phyloP scores from a whole-genome alignment of 2,113 vertebrate species.

The Pluvialis apricaria region DNA sequence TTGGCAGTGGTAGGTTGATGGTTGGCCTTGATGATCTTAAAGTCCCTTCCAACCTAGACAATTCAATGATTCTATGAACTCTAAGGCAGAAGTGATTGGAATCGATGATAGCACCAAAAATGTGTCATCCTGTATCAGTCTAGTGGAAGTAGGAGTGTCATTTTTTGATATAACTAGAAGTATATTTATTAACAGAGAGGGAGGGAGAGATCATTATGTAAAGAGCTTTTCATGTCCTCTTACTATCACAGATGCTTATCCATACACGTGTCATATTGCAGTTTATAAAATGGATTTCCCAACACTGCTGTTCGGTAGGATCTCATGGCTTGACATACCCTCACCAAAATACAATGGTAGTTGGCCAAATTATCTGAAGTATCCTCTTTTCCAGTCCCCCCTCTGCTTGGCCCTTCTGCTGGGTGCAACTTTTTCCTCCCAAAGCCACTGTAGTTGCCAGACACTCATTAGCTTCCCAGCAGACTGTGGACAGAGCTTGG shows the following conservation, averaged over 20 bases:
- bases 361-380: not conserved
- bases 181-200: not conserved
- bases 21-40: too few species aligned
- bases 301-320: not conserved
- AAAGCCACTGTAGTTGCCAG: not conserved
- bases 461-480: not conserved
- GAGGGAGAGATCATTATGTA: not conserved
- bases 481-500: not conserved
- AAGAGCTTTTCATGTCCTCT: not conserved
- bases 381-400: not conserved
- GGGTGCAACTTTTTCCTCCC: not conserved
- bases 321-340: not conserved
- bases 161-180: not conserved
- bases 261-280: rapidly evolving
- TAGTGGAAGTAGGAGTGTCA: not conserved
- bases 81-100: not conserved
- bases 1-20: too few species aligned
- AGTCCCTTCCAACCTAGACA: too few species aligned
- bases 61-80: too few species aligned
- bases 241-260: not conserved
- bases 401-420: not conserved
- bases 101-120: not conserved
- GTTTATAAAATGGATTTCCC: not conserved
- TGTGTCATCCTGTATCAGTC: not conserved
- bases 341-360: not conserved